These are phyloP conservation scores for Oryzias woworae DNA, from an alignment of 2,113 vertebrate genomes.

Conservation along the genomic window DNA sequence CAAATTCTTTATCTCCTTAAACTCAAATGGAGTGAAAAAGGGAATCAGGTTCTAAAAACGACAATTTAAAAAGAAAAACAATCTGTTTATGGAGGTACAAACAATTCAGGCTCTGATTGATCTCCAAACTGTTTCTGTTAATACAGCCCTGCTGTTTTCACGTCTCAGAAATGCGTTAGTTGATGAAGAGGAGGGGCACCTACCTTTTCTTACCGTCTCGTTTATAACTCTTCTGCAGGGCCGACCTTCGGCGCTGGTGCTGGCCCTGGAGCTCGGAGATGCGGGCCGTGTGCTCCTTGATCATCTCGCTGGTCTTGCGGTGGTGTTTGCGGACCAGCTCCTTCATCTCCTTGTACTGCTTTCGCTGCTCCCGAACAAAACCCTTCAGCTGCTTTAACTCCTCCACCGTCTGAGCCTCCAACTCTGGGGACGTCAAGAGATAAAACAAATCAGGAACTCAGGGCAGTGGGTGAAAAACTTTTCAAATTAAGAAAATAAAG, in stretches of 20 bases:
- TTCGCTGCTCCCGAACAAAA: constrained; percentile 93
- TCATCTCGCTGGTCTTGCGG: constrained; percentile 93
- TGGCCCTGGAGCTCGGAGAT: constrained; percentile 89
- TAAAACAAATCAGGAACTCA: background rate
- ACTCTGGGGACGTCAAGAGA: constrained; percentile 71
- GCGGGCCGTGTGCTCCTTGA: constrained; percentile 92
- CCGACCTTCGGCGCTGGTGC: constrained; percentile 82
- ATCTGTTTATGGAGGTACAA: no score
- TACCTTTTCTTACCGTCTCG: constrained; percentile 97
- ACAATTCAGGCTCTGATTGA: no score
- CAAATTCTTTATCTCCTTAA: no score
- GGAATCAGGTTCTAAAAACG: no score
- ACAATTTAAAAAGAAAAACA: no score
- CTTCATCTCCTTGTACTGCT: constrained; percentile 98
- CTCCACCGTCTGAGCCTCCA: constrained; percentile 91
- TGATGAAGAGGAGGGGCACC: constrained; percentile 46
- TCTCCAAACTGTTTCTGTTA: no score
- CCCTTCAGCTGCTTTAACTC: constrained; percentile 94
- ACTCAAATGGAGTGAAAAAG: no score
- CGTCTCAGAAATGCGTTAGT: background rate
- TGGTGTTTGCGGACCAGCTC: constrained; percentile 94
- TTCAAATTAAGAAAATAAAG: no score
- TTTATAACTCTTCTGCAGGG: constrained; percentile 88
- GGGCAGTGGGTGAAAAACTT: no score
- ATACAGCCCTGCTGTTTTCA: no score